Evolutionary conservation across 2,797 vertebrate genomes (phyloP).

Genomic region (Danionella dracula): DNA sequence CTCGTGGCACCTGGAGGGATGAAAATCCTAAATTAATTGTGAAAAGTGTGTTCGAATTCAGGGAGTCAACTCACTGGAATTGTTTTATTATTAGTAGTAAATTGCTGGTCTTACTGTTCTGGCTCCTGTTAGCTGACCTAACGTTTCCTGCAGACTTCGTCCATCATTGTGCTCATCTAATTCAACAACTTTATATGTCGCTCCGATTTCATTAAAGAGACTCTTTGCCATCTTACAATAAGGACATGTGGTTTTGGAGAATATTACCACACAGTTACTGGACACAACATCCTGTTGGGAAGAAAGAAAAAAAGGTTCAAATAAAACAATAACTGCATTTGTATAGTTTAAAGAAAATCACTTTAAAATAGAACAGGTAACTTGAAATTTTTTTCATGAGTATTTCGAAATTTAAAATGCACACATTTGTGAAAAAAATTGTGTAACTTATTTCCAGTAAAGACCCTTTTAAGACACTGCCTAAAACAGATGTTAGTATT

Average conservation of each 20-base stretch:
- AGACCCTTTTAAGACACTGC: no score
- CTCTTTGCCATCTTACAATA: constrained; percentile 93
- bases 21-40: background rate
- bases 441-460: no score
- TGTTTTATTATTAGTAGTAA: background rate
- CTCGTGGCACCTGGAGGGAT: constrained; percentile 78
- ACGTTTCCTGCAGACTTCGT: constrained; percentile 77
- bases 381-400: no score
- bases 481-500: no score
- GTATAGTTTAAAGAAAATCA: no score
- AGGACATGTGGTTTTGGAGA: constrained; percentile 90
- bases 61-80: background rate
- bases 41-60: background rate
- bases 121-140: constrained; percentile 81
- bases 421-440: no score
- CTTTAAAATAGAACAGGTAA: no score
- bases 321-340: background rate
- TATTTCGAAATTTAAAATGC: no score
- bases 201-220: constrained; percentile 82
- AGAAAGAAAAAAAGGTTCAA: background rate
- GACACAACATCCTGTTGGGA: constrained; percentile 80
- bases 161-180: constrained; percentile 82
- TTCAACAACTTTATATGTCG: constrained; percentile 83
- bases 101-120: constrained; percentile 76
- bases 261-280: constrained; percentile 92